These are phyloP conservation scores for Dallia pectoralis DNA, from an alignment of 2,797 vertebrate species.

Conservation along the genomic window DNA sequence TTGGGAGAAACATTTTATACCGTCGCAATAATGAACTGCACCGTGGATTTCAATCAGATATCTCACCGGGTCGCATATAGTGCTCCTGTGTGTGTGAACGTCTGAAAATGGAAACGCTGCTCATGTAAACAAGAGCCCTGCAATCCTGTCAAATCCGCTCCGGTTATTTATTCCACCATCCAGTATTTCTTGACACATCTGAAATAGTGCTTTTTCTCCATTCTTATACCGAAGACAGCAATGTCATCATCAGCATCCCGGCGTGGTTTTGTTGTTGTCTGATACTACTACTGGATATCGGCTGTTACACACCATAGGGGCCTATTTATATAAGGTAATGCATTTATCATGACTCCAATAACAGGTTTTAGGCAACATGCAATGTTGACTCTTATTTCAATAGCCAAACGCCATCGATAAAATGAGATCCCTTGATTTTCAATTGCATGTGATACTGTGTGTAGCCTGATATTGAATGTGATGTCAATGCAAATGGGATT, in stretches of 20 bases:
- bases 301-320: conserved; percentile 56
- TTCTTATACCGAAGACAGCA: conserved; percentile 61
- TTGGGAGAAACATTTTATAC: conserved; percentile 56
- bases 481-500: background rate
- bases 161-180: conserved; percentile 53
- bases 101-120: conserved; percentile 66
- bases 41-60: conserved; percentile 61
- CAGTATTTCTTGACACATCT: conserved; percentile 68
- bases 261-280: conserved; percentile 81
- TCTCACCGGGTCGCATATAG: conserved; percentile 50
- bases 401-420: background rate
- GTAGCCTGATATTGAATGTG: background rate
- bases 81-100: conserved; percentile 62
- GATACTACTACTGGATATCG: conserved; percentile 69
- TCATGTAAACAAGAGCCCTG: conserved; percentile 69
- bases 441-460: background rate
- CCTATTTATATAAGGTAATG: conserved; percentile 64
- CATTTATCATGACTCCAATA: conserved; percentile 37
- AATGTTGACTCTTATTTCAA: conserved; percentile 18
- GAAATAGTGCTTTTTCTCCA: conserved; percentile 42
- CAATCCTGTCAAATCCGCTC: conserved; percentile 58
- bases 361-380: conserved; percentile 26
- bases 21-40: conserved; percentile 73
- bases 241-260: conserved; percentile 77
- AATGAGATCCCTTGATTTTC: background rate